Base-by-base conservation (phyloP, 2,888 invertebrate genomes). In the Ditula angustiorana region DNA sequence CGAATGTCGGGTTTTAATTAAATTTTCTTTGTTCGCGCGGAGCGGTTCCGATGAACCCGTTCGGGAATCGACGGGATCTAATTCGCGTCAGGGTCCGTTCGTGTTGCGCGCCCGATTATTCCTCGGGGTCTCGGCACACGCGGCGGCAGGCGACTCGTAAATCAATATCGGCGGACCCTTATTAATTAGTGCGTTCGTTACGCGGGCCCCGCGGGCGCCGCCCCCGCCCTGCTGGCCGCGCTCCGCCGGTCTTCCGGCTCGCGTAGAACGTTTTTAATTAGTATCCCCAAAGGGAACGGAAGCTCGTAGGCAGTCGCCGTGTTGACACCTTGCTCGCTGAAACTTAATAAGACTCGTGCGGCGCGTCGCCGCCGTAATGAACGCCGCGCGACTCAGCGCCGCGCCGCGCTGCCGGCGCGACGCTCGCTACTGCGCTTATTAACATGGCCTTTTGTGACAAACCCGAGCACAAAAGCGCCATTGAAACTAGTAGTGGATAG, bases 161-260 rank as follows among this genome's bases (percentile, higher is more conserved):
- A 92, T 92, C 91, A 91, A 92, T 92, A 92, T 91, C 88, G 88
- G 81, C 88, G 86, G 89, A 88, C 90, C 90, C 89, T 90, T 90
- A 91, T 91, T 92, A 92, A 92, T 92, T 92, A 91, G 90, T 89
- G 90, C 90, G 90, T 90, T 89, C 87, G 83, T 81, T 82, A 81
- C 85, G 82, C 79, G 81, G 80, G 81, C 83, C 79, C 79, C 80
- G 79, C 79, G 74, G n/a, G 74, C 71, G 69, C 71, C 64, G 55
- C 69, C 47, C 66, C 63, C 67, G 67, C 50, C 63, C 49, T 65
- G n/a, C 53, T 57, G 56, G 66, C 55, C 61, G 46, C 46, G 47
- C 64, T 66, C 71, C 74, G 69, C 72, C 69, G 65, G 65, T 59
- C 70, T 79, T 72, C 73, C 72, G 73, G 71, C 70, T 72, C 75